Evolutionary conservation across 2,888 invertebrate species (phyloP).

Genomic region (Yponomeuta malinellus): DNA sequence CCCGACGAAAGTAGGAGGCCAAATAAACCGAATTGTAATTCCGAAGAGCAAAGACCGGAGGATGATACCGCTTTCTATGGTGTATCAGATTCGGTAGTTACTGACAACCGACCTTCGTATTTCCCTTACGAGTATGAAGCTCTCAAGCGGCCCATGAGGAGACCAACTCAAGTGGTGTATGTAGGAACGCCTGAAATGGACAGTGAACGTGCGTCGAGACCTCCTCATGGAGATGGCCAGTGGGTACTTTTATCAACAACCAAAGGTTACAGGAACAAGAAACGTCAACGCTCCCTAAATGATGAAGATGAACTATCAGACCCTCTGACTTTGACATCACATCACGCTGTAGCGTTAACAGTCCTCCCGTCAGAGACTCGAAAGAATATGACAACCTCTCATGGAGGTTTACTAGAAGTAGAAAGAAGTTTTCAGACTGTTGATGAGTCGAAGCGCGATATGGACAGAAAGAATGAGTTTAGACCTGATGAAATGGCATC

Average conservation of each 20-base stretch:
- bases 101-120: constrained; percentile 65
- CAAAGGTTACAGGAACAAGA: constrained; percentile 80
- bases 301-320: constrained; percentile 37
- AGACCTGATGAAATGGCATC: constrained; percentile 30
- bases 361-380: constrained; percentile 83
- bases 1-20: constrained; percentile 61
- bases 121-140: constrained; percentile 69
- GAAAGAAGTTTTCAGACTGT: constrained; percentile 83
- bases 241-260: constrained; percentile 87
- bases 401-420: constrained; percentile 84
- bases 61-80: constrained; percentile 56
- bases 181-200: constrained; percentile 58
- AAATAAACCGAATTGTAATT: constrained; percentile 60
- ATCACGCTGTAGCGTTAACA: constrained; percentile 78
- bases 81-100: constrained; percentile 60
- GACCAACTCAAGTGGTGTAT: constrained; percentile 69
- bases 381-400: constrained; percentile 79
- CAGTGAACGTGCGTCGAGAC: constrained; percentile 74
- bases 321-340: constrained; percentile 55
- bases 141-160: constrained; percentile 53
- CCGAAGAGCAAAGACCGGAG: constrained; percentile 40
- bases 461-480: constrained; percentile 57
- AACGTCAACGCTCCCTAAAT: constrained; percentile 59
- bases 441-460: constrained; percentile 73
- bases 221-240: constrained; percentile 81